Conservation (phyloP, 2,888 invertebrate genomes). For the Epirrhoe alternata region DNA sequence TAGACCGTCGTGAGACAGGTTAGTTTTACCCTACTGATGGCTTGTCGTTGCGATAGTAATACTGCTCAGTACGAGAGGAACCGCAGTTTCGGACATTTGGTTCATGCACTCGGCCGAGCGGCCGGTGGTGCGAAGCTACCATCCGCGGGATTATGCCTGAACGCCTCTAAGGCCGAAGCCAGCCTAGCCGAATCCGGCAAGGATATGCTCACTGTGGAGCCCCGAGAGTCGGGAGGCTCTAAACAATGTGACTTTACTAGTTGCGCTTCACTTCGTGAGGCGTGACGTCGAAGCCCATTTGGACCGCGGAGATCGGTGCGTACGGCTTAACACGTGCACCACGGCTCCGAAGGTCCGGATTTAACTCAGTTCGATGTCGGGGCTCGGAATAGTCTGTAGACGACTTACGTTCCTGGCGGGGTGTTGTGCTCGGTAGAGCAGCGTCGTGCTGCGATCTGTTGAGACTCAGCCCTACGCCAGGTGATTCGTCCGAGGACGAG, state of each 20-base stretch:
- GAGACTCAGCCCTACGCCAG: constrained; percentile 78
- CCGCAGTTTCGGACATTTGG: constrained; percentile 62
- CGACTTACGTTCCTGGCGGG: constrained; percentile 86
- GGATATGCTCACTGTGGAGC: constrained; percentile 63
- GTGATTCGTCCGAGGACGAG: constrained; percentile 6
- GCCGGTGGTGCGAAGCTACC: constrained; percentile 80
- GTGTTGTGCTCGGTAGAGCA: constrained; percentile 58
- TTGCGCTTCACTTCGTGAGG: constrained; percentile 59
- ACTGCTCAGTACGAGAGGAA: constrained; percentile 70
- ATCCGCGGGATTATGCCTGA: constrained; percentile 75
- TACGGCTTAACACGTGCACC: constrained; percentile 53
- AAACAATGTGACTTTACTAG: constrained; percentile 56
- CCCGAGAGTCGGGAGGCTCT: constrained; percentile 76
- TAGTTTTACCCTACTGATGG: constrained; percentile 86
- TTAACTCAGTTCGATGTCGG: constrained; percentile 75
- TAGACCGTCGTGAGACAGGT: constrained; percentile 88
- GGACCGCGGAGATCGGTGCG: constrained; percentile 52
- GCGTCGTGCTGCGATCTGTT: constrained; percentile 82
- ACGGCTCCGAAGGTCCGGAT: constrained; percentile 51
- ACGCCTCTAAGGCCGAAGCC: constrained; percentile 85
- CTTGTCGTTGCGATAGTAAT: constrained; percentile 83
- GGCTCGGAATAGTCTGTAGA: constrained; percentile 86
- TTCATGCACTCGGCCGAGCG: constrained; percentile 85
- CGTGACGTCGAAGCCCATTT: constrained; percentile 66
- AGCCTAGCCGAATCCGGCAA: constrained; percentile 45